Evolutionary conservation across 1,140 invertebrate genomes (phyloP).

Genomic region (Drosophila prosaltans): DNA sequence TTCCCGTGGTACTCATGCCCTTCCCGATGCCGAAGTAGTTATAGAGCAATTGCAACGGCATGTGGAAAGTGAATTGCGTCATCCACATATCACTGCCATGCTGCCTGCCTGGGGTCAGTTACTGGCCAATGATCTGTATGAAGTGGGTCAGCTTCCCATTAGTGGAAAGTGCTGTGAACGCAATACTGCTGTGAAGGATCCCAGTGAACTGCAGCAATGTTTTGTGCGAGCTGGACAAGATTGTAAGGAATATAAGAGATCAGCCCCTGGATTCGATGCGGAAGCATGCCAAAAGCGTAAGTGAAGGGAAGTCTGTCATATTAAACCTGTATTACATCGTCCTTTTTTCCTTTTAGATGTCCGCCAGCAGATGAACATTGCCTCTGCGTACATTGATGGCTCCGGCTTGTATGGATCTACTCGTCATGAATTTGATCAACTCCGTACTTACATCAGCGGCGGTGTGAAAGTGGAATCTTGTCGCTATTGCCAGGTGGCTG

Average conservation of each 20-base stretch:
- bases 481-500: conserved; percentile 82
- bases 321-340: neutral
- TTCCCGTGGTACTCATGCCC: conserved; percentile 84
- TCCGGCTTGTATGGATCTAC: conserved; percentile 93
- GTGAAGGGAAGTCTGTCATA: conserved; percentile 16
- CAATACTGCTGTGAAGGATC: conserved; percentile 59
- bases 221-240: conserved; percentile 80
- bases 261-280: conserved; percentile 87
- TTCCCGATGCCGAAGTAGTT: conserved; percentile 85
- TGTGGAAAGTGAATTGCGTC: conserved; percentile 82
- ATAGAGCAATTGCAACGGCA: conserved; percentile 71
- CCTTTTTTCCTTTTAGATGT: conserved; percentile 81
- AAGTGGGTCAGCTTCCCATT: conserved; percentile 84
- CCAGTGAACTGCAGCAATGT: conserved; percentile 76
- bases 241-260: conserved; percentile 90
- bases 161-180: conserved; percentile 85
- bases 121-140: conserved; percentile 89
- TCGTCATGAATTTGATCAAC: conserved; percentile 86
- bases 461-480: conserved; percentile 87
- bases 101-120: conserved; percentile 92
- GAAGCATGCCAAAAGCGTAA: conserved; percentile 87
- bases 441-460: conserved; percentile 90
- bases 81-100: conserved; percentile 90
- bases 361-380: conserved; percentile 94
- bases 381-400: conserved; percentile 93